Conservation (phyloP, 2,888 invertebrate species). For the Atethmia centrago region DNA sequence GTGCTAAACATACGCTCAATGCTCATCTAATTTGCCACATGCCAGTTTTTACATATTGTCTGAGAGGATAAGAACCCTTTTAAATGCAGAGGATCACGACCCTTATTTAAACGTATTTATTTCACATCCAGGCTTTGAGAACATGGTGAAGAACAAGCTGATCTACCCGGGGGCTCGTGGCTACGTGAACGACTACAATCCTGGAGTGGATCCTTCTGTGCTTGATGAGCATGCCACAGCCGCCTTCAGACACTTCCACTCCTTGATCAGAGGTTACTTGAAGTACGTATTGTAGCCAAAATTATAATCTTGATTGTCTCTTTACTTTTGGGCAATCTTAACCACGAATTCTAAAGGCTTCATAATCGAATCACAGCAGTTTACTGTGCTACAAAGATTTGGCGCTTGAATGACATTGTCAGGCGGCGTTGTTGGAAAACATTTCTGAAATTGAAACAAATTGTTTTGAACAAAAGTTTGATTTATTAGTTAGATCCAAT, state of each 20-base stretch:
- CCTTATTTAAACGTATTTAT: not conserved
- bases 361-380: not conserved
- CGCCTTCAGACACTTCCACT: conserved; percentile 94
- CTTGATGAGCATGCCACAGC: conserved; percentile 93
- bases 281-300: conserved; percentile 88
- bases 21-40: not conserved
- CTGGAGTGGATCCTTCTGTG: conserved; percentile 91
- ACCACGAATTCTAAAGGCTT: not conserved
- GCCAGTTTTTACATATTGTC: not conserved
- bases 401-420: not conserved
- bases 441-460: not conserved
- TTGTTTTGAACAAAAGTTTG: not conserved
- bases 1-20: not conserved
- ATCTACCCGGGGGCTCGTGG: conserved; percentile 90
- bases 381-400: too few relatives aligned
- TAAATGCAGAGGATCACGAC: too few relatives aligned
- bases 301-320: not conserved
- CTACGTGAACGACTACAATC: conserved; percentile 93
- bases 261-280: conserved; percentile 92
- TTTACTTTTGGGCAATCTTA: not conserved
- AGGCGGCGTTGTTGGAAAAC: not conserved
- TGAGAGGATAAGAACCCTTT: too few relatives aligned
- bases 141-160: conserved; percentile 91
- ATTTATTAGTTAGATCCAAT: not conserved
- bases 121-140: conserved; percentile 86